Base-by-base conservation (phyloP, 1,140 invertebrate genomes). In the Zaprionus capensis region DNA sequence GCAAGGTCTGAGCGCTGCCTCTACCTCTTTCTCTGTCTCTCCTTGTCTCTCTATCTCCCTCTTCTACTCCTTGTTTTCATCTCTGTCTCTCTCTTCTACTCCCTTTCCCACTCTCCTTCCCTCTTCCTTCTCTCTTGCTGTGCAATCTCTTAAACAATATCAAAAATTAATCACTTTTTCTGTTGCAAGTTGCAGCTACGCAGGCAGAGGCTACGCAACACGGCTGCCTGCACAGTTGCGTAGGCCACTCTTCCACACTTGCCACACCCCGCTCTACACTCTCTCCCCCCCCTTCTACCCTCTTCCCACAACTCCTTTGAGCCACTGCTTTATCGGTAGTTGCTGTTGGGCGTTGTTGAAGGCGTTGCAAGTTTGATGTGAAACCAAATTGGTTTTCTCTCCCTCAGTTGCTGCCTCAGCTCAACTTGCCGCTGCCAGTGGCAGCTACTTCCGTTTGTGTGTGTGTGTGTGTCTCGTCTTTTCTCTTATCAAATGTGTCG, bases 161-260 rank as follows among this genome's bases (percentile, higher is more conserved):
- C 85, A 90, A 90, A 90, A 85, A 90, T 90, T 90, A 90, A 90
- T 90, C 85, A 90, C 86, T 90, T 90, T 83, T 90, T 78, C 69
- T 71, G 70, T 36, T 80, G 66, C 71, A 68, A 68, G 69, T 79
- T 90, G 73, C 85, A 86, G 74, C 65, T 71, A 76, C 74, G 70
- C 71, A 74, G 58, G 63, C 58, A 72, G 9, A 72, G 9, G 71
- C 38, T 15, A 38, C 46, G 17, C 56, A 34, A 17, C n/a, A 57
- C 41, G 31, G 26, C 22, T 61, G 46, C 17, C 6, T 20, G 17
- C 55, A 57, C 55, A 71, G 63, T 36, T 72, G 64, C 59, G 59
- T 41, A 61, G 24, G 58, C 12, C 12, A 20, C 56, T 58, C 15
- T 38, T 22, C 26, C 55, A 17, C 55, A 17, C 26, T 57, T 59